Conservation (phyloP, 1,140 invertebrate genomes). For the Bombus breviceps region DNA sequence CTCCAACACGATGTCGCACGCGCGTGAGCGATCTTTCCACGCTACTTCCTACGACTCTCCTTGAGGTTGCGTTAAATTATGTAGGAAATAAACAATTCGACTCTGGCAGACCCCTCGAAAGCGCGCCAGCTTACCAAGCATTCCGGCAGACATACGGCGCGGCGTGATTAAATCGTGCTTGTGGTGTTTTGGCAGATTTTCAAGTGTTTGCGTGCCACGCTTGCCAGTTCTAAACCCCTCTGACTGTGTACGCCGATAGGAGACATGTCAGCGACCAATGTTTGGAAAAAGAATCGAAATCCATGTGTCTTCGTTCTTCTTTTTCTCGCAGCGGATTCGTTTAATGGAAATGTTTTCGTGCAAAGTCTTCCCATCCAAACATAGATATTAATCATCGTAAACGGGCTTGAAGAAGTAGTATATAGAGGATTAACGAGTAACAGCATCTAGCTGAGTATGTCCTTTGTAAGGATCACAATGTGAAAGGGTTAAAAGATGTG, state of each 20-base stretch:
- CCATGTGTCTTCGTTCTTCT: too few relatives aligned
- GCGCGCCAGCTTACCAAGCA: slow-evolving; percentile 14
- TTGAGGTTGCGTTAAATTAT: slow-evolving; percentile 58
- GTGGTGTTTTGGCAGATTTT: slow-evolving; percentile 63
- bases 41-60: slow-evolving; percentile 29
- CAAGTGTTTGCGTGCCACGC: slow-evolving; percentile 4
- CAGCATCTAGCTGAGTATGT: not conserved
- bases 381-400: too few relatives aligned
- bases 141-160: slow-evolving; percentile 12
- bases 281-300: too few relatives aligned
- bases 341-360: too few relatives aligned
- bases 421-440: not conserved
- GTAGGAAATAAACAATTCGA: slow-evolving; percentile 64
- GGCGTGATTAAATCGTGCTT: slow-evolving; percentile 61
- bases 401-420: not conserved
- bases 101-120: not conserved
- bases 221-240: too few relatives aligned
- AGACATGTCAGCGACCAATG: too few relatives aligned
- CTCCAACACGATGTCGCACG: too few relatives aligned
- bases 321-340: too few relatives aligned
- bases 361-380: too few relatives aligned
- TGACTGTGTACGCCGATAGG: too few relatives aligned
- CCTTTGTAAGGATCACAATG: not conserved
- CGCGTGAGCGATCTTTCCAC: not conserved
- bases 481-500: not conserved